Base-by-base conservation (phyloP, 2,797 vertebrate species). In the Lepilemur septentrionalis region DNA sequence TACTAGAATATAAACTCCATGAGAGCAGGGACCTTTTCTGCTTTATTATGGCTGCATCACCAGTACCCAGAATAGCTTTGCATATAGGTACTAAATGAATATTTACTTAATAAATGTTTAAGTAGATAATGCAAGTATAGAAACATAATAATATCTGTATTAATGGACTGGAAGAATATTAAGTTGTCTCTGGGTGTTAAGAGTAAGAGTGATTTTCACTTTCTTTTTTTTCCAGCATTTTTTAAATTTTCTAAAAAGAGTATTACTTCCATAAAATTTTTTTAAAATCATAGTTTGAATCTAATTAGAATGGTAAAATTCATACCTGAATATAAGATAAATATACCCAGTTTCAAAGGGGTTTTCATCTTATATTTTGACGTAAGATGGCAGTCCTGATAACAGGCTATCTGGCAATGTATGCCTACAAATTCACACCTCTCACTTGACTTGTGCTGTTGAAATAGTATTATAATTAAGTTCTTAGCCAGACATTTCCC, bases 31-130 rank as follows among this genome's bases (percentile, higher is more conserved):
- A 32, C 32, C 65, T 55, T 89, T 92, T n/a, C 38, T 82, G 18
- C 61, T 79, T 90, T 59, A 89, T 70, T 83, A 79, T 32, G 55
- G n/a, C 20, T 85, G 8, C 8, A 83, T 22, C 43, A 7, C 18
- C 43, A 79, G 55, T 4, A 86, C 25, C 63, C 76, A 86, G 5
- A 90, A 94, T 8, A 91, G 59, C 30, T 10, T 94, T 55, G 25
- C 8, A 52, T 15, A 59, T 20, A 52, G 6, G 28, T 81, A 25
- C 3, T 82, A 93, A 86, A 46, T 59, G 35, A 85, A n/a, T 76
- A 92, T 91, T 81, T 92, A 95, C 5, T 72, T 83, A 69, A 83
- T 92, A 88, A 80, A 69, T 48, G 80, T 14, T 7, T 75, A 78
- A 83, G 9, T 63, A 55, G 10, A 83, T 63, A 80, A 94, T 79